Evolutionary conservation across 2,888 invertebrate species (phyloP), one percentile per base, ranked within the genome.

Genomic region (Tiliacea citrago): DNA sequence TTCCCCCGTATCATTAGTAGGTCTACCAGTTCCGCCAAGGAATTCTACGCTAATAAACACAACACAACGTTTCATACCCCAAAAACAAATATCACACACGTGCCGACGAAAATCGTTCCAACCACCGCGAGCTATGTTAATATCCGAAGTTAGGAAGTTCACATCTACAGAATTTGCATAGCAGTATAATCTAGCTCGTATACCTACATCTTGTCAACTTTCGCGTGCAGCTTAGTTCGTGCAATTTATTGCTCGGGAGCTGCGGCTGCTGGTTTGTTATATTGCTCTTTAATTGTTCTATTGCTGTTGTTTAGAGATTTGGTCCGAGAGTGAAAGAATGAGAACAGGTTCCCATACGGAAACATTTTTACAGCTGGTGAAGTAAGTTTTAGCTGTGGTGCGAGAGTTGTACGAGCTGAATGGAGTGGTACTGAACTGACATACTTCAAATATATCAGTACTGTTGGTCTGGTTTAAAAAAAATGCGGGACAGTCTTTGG

Each of bases 121-220:
- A 73, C 67, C 82, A 78, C 86, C 86, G 71, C 86, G 51, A 84
- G 86, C 81, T 75, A 79, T 77, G 73, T 82, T 78, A 81, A 75
- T 74, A 74, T 75, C 66, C 70, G 75, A 84, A 90, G 84, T 88
- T 86, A 66, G 77, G 77, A 87, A 88, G 83, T 89, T 87, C 75
- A 83, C 82, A 82, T 88, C 88, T 80, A 71, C 75, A 74, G 79
- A 66, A 88, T 87, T 89, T 84, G 85, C 90, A 88, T 88, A 86
- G 74, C 77, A 51, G 75, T 88, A 86, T 86, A 86, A 86, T 86
- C 78, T 83, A 75, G 71, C 76, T 78, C 79, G 77, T 84, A 81
- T 76, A 79, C n/a, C n/a, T n/a, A n/a, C 78, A 47, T 81, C 75
- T 76, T 80, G 72, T 73, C 70, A 86, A 86, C 68, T 83, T 88